Evolutionary conservation across 2,888 invertebrate genomes (phyloP), one percentile per base, ranked within the genome.

Genomic region (Tachystola acroxantha): DNA sequence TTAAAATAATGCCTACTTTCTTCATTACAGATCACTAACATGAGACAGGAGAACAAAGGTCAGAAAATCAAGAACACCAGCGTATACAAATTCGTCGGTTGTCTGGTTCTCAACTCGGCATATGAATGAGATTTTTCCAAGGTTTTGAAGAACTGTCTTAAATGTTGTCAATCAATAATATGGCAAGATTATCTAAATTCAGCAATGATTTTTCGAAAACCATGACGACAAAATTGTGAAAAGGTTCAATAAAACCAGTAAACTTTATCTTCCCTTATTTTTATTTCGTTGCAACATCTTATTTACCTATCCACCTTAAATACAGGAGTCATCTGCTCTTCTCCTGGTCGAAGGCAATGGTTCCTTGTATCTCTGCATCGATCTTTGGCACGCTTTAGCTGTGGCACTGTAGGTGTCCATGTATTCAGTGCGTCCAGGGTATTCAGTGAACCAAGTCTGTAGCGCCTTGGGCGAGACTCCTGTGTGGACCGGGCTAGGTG

Each of bases 361-460:
- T 45, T 91, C 90, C 28, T 86, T 82, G 51, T 79, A 92, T 45
- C 91, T 88, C 55, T 91, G 91, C 60, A 89, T 89, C 31, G 89
- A 89, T 33, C 88, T 85, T 64, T 89, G 88, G 41, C 89, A 88
- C 1, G 88, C 86, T 36, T 89, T 69, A 0, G 90, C 92, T n/a
- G 89, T 63, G 22, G 90, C 88, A 46, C 89, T 89, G 37, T 89
- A 88, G 0, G 87, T 88, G 44, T 91, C 91, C 77, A 77, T 78
- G 46, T 92, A 92, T 53, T 92, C 92, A 0, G 90, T 87, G 24
- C 88, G 73, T 0, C 90, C 90, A 0, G 90, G 90, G 50, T 70
- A 88, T n/a, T 81, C 86, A 0, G 79, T 66, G 46, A 86, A 88
- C 87, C 89, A 91, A 11, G 80, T 74, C 34, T 85, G 77, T 9